These are phyloP conservation scores for Octopus bimaculoides DNA, from an alignment of 1,140 invertebrate genomes.

Conservation along the genomic window DNA sequence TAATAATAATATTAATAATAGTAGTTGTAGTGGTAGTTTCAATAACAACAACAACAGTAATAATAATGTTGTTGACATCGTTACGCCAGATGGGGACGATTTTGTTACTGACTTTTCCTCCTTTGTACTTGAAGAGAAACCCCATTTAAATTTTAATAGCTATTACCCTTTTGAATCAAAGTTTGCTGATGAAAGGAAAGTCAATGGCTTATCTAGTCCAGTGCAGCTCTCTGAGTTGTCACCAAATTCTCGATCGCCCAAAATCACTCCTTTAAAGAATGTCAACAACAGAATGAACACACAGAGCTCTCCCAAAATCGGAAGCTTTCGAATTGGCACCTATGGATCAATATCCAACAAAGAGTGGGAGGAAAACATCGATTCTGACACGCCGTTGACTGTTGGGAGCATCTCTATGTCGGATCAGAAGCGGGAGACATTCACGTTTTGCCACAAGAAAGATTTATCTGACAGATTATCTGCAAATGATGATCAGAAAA, in stretches of 20 bases:
- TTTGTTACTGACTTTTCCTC: not conserved
- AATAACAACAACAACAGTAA: too few relatives aligned
- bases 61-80: too few relatives aligned
- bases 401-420: conserved; percentile 17
- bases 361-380: conserved; percentile 10
- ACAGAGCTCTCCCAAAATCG: conserved; percentile 33
- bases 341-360: conserved; percentile 39
- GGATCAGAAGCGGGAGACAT: not conserved
- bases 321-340: conserved; percentile 47
- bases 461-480: not conserved
- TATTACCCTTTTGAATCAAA: not conserved
- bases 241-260: not conserved
- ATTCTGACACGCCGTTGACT: not conserved
- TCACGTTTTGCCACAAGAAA: conserved; percentile 8
- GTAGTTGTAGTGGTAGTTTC: too few relatives aligned
- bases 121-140: not conserved
- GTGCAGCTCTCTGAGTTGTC: not conserved
- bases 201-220: not conserved
- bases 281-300: not conserved
- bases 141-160: not conserved
- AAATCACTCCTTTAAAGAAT: not conserved
- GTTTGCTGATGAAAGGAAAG: not conserved
- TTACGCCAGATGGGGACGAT: not conserved
- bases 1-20: too few relatives aligned
- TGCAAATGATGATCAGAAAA: not conserved